Evolutionary conservation across 2,797 vertebrate genomes (phyloP).

Genomic region (Choloepus didactylus): DNA sequence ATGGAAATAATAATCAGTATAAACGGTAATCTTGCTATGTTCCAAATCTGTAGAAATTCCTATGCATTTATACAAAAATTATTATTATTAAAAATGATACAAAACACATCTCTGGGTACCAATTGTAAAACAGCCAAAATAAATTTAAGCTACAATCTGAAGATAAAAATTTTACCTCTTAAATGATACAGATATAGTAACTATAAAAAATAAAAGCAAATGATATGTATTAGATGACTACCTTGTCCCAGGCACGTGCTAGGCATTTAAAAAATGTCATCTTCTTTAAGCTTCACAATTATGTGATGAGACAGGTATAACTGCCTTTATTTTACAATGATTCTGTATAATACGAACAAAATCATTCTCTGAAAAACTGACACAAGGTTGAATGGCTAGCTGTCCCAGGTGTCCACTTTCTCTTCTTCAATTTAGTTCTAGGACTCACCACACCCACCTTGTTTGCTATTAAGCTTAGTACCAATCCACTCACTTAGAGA

Average conservation of each 20-base stretch:
- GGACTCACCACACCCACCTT: not conserved
- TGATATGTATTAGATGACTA: not conserved
- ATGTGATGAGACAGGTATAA: not conserved
- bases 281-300: not conserved
- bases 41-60: not conserved
- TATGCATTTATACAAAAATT: constrained; percentile 20
- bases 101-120: not conserved
- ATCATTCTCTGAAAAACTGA: not conserved
- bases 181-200: not conserved
- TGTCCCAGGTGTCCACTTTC: not conserved
- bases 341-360: not conserved
- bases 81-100: not conserved
- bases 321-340: not conserved
- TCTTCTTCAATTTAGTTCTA: not conserved
- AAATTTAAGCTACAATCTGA: not conserved
- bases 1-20: not conserved
- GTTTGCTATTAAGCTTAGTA: not conserved
- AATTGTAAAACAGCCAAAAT: not conserved
- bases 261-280: not conserved
- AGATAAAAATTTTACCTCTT: not conserved
- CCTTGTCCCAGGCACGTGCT: not conserved
- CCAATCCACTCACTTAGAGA: not conserved
- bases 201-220: not conserved
- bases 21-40: not conserved
- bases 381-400: not conserved